These are phyloP conservation scores for Alitta virens DNA, from an alignment of 2,888 invertebrate species.

Conservation along the genomic window DNA sequence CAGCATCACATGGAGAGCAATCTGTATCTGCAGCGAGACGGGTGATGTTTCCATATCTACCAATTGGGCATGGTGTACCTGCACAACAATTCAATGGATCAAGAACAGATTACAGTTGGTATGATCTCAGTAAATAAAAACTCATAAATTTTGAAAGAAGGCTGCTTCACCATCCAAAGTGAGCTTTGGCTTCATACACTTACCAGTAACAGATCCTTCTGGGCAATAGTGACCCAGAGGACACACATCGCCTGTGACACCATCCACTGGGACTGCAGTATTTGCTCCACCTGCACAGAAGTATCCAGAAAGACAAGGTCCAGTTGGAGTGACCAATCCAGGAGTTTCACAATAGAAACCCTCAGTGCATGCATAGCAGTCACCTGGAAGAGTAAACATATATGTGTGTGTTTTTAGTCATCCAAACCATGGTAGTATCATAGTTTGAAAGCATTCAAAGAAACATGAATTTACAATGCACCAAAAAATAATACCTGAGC, in stretches of 20 bases:
- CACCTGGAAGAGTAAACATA: slow-evolving; percentile 29
- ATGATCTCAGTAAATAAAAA: too few species aligned
- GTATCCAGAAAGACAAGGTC: slow-evolving; percentile 45
- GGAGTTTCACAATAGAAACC: slow-evolving; percentile 44
- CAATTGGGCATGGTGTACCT: slow-evolving; percentile 43
- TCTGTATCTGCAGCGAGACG: slow-evolving; percentile 43
- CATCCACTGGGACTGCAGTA: slow-evolving; percentile 45
- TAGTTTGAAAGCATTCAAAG: background rate
- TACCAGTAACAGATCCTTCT: slow-evolving; percentile 30
- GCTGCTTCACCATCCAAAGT: too few species aligned
- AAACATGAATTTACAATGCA: background rate
- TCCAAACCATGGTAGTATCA: background rate
- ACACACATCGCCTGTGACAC: slow-evolving; percentile 44
- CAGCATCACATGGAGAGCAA: slow-evolving; percentile 47
- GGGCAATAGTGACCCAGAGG: slow-evolving; percentile 44
- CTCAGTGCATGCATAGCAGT: slow-evolving; percentile 39
- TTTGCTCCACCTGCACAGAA: slow-evolving; percentile 38
- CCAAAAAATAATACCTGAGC: slow-evolving; percentile 18
- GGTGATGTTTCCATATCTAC: slow-evolving; percentile 48
- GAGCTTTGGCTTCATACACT: too few species aligned
- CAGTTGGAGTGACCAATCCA: slow-evolving; percentile 41
- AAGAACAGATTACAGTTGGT: too few species aligned
- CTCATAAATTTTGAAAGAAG: too few species aligned
- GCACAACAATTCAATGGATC: too few species aligned
- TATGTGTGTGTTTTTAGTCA: background rate